Percentiles rank a stretch among this genome's conserved stretches.
phyloP scores from a whole-genome alignment of 2,113 vertebrate species.

The Archocentrus centrarchus region DNA sequence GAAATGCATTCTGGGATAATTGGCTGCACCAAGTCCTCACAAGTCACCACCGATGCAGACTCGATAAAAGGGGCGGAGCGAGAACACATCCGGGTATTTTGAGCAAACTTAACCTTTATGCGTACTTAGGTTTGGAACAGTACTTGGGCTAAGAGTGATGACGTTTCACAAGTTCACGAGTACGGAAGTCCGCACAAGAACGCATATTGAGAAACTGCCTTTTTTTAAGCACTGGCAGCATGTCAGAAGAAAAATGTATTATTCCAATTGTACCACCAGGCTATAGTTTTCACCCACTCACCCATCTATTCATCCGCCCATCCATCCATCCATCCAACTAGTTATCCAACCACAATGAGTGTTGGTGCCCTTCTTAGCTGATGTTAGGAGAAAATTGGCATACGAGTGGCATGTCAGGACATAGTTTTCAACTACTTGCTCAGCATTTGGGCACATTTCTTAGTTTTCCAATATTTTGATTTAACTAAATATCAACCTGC shows the following conservation, averaged over 20 bases:
- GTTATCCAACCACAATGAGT: rapidly evolving
- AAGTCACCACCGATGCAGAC: no score
- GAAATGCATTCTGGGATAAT: no score
- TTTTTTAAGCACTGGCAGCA: background rate
- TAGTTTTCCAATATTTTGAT: background rate
- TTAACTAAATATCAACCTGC: background rate
- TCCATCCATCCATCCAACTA: background rate
- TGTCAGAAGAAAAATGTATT: background rate
- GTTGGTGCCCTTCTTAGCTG: background rate
- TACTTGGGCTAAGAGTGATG: no score
- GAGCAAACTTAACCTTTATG: no score
- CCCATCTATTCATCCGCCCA: background rate
- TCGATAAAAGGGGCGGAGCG: no score
- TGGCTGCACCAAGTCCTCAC: no score
- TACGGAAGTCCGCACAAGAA: no score
- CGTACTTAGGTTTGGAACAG: no score
- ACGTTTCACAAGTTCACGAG: no score
- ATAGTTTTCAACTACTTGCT: background rate
- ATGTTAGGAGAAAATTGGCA: rapidly evolving
- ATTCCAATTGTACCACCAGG: background rate
- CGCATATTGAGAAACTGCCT: no score
- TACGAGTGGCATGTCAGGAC: background rate
- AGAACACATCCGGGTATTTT: no score
- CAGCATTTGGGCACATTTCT: background rate
- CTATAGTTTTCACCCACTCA: background rate